Conservation (phyloP, 2,113 vertebrate genomes). For the Oxyura jamaicensis region DNA sequence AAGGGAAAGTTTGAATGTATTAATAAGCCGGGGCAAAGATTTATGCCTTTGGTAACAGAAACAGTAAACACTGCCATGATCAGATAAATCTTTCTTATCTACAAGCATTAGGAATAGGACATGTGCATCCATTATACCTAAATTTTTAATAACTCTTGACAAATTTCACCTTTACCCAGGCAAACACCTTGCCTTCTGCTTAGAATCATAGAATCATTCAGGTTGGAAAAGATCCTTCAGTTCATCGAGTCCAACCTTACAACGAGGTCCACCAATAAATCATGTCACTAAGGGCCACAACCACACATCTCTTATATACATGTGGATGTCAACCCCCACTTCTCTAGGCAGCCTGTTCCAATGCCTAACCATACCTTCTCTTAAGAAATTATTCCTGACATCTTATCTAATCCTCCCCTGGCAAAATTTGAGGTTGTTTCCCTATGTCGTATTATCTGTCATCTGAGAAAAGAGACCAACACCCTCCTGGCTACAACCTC, state of each 20-base stretch:
- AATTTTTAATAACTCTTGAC: slow-evolving; percentile 21
- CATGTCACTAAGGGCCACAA: background rate
- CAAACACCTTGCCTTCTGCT: background rate
- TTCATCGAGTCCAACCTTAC: background rate
- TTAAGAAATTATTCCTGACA: too few species aligned
- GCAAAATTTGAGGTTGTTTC: too few species aligned
- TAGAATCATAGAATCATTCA: background rate
- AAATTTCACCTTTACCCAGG: background rate
- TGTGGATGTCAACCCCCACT: background rate
- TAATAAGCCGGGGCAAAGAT: slow-evolving; percentile 14
- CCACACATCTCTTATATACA: background rate
- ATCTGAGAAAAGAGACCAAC: too few species aligned
- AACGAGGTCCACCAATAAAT: background rate
- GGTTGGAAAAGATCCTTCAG: background rate
- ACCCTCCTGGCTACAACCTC: too few species aligned
- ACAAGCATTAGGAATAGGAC: slow-evolving; percentile 6
- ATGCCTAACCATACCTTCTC: too few species aligned
- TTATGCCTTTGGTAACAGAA: slow-evolving; percentile 16
- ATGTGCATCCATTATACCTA: slow-evolving; percentile 6
- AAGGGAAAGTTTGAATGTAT: background rate
- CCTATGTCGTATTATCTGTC: too few species aligned
- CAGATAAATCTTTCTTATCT: slow-evolving; percentile 17
- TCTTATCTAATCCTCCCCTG: too few species aligned
- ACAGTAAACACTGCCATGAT: background rate
- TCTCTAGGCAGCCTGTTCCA: background rate